Evolutionary conservation across 2,797 vertebrate genomes (phyloP).

Genomic region (Peromyscus eremicus): DNA sequence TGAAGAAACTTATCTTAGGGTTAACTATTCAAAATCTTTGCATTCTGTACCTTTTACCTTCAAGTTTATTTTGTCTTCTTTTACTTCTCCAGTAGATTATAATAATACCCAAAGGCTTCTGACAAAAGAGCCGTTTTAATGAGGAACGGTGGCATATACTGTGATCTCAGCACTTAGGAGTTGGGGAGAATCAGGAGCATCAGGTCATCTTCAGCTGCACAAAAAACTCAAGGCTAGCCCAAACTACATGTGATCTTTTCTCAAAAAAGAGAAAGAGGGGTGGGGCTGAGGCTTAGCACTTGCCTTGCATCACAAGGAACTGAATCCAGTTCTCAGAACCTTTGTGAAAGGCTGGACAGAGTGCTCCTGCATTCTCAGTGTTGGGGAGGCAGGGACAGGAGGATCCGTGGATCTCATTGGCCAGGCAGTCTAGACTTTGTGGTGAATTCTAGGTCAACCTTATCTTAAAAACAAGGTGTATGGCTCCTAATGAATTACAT

Average conservation of each 20-base stretch:
- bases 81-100: neutral
- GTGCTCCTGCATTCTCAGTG: neutral
- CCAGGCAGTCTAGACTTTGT: neutral
- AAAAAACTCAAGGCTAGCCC: neutral
- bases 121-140: neutral
- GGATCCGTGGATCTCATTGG: neutral
- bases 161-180: neutral
- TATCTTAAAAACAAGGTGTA: neutral
- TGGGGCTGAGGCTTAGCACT: neutral
- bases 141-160: neutral
- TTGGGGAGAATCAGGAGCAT: neutral
- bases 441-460: neutral
- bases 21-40: neutral
- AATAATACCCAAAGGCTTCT: neutral
- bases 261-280: neutral
- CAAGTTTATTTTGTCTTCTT: neutral
- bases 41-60: neutral
- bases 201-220: neutral
- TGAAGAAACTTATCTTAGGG: neutral
- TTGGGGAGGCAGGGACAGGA: neutral
- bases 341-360: neutral
- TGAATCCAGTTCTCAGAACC: neutral
- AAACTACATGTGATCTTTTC: neutral
- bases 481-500: neutral
- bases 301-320: neutral